Evolutionary conservation across 2,888 invertebrate genomes (phyloP), one percentile per base, ranked within the genome.

Genomic region (Xestia ashworthii): DNA sequence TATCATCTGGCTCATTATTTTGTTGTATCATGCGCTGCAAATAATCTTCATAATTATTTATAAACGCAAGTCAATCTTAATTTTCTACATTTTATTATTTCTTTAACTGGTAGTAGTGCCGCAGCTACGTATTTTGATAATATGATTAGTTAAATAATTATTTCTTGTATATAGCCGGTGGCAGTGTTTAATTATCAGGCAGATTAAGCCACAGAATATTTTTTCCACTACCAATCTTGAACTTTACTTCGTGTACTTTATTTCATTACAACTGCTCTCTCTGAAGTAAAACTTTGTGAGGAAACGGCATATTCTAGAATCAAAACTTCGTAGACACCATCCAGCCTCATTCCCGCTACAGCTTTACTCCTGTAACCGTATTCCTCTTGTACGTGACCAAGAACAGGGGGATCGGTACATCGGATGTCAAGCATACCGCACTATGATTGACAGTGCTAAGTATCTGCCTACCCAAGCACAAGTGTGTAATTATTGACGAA

Each of bases 381-480:
- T 25, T 50, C 70, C 62, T 46, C 41, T 46, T 32, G 16, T 25
- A 50, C 25, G 71, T 85, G 62, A 64, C 82, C 64, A 78, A 55
- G 82, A 74, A 72, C 55, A 79, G 62, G 22, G 50, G 60, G 58
- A 75, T 85, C 78, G 72, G 85, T 73, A 78, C 62, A 78, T 83
- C 71, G 78, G 50, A 65, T 83, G 85, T 85, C 85, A 83, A 72
- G 41, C 69, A 53, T 71, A 44, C 62, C 58, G 5, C 38, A 62
- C 9, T 78, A 85, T 85, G 83, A 85, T 60, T 62, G 83, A 75
- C 83, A 65, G 60, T 85, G 38, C 25, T 75, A 78, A 82, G 72
- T 70, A 78, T 85, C 64, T 75, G 83, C 53, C 60, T 75, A 82
- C 58, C 48, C 71, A 66, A 81, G 65, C 78, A 84, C 46, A 70